Percentiles rank a stretch among this genome's conserved stretches.
Conservation (phyloP, 2,797 vertebrate genomes). For the Centropyge bicolor region DNA sequence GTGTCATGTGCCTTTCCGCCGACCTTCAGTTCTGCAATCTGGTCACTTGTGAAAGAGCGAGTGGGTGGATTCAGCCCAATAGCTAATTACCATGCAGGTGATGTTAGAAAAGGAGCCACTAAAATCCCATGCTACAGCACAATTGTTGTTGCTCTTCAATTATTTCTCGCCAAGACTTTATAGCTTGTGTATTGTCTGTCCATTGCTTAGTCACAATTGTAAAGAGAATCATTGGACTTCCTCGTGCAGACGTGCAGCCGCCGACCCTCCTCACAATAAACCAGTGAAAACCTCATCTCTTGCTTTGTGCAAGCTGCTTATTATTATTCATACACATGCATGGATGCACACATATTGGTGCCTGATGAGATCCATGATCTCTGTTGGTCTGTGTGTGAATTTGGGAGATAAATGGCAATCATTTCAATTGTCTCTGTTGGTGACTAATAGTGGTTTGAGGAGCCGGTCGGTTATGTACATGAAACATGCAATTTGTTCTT, state of each 20-base stretch:
- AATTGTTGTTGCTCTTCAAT: neutral
- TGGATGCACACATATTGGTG: slow-evolving; percentile 1
- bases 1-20: slow-evolving; percentile 49
- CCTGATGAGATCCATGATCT: slow-evolving; percentile 50
- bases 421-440: slow-evolving; percentile 48
- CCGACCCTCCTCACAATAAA: slow-evolving; percentile 22
- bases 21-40: slow-evolving; percentile 12
- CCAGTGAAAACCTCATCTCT: slow-evolving; percentile 39
- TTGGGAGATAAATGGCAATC: slow-evolving; percentile 48
- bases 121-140: neutral
- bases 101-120: slow-evolving; percentile 14
- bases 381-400: slow-evolving; percentile 16
- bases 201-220: neutral
- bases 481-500: slow-evolving; percentile 48
- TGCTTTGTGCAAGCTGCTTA: slow-evolving; percentile 27
- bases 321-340: slow-evolving; percentile 59
- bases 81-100: slow-evolving; percentile 1
- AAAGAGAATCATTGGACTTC: neutral
- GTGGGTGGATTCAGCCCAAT: neutral
- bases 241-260: slow-evolving; percentile 12
- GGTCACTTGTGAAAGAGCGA: slow-evolving; percentile 17
- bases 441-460: slow-evolving; percentile 43
- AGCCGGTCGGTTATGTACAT: slow-evolving; percentile 19
- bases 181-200: neutral
- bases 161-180: neutral